Conservation (phyloP, 2,113 vertebrate species). For the Menura novaehollandiae region DNA sequence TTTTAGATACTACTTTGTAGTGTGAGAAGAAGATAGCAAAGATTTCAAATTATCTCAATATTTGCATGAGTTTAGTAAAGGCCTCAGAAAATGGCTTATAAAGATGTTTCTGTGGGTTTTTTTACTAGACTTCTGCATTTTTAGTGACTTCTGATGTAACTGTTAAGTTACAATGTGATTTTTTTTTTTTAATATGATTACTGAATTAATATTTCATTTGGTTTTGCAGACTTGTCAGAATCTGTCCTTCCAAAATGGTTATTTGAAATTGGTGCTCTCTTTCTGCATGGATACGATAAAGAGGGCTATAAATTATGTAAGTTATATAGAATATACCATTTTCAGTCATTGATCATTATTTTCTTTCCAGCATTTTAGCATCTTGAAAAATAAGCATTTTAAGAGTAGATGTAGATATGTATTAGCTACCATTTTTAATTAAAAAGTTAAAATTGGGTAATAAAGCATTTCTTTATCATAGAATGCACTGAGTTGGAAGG, state of each 20-base stretch:
- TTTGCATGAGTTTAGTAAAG: neutral
- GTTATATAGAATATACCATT: conserved; percentile 35
- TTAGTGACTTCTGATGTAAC: neutral
- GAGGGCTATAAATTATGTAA: conserved; percentile 96
- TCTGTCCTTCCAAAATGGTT: conserved; percentile 87
- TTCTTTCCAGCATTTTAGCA: neutral
- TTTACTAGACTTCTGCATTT: neutral
- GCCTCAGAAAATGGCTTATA: neutral
- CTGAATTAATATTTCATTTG: conserved; percentile 15
- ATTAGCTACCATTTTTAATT: neutral
- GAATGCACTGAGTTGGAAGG: neutral
- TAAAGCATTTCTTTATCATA: neutral
- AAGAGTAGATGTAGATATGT: neutral
- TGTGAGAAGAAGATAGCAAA: neutral
- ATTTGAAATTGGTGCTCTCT: conserved; percentile 87
- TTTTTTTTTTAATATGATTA: neutral
- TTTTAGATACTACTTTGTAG: neutral
- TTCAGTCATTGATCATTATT: neutral
- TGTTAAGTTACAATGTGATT: neutral
- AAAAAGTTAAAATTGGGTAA: neutral
- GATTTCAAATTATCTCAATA: neutral
- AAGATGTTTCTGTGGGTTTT: neutral
- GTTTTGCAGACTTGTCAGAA: conserved; percentile 87
- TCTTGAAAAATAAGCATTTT: neutral
- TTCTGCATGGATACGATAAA: conserved; percentile 95